These are phyloP conservation scores for Penaeus indicus DNA, from an alignment of 1,140 invertebrate species.

Conservation along the genomic window DNA sequence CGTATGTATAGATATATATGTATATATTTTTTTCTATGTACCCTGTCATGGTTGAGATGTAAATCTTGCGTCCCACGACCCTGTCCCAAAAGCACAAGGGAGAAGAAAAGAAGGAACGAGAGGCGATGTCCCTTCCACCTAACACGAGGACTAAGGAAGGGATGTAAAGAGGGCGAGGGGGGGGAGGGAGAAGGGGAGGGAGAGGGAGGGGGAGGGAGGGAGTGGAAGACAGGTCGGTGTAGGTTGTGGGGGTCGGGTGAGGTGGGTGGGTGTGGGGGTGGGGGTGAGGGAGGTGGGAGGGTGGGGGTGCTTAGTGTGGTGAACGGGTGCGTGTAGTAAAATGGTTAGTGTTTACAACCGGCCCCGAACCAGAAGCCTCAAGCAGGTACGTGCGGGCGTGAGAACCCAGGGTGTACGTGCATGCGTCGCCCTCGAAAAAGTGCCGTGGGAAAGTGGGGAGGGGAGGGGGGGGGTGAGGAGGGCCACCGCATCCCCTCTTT, in stretches of 20 bases:
- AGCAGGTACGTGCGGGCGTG: too few relatives aligned
- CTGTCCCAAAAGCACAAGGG: too few relatives aligned
- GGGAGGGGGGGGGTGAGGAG: too few relatives aligned
- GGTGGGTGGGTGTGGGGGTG: background rate
- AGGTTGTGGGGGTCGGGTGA: background rate
- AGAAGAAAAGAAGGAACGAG: too few relatives aligned
- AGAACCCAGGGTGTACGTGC: background rate
- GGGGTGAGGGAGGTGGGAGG: background rate
- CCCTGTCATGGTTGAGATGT: too few relatives aligned
- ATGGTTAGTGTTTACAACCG: too few relatives aligned
- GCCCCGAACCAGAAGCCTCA: too few relatives aligned
- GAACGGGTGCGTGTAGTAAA: constrained; percentile 2
- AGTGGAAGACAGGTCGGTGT: background rate
- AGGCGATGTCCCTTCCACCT: background rate
- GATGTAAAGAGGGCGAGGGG: background rate
- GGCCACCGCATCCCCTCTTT: background rate
- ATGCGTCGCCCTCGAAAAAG: background rate
- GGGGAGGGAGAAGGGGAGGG: background rate
- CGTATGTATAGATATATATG: too few relatives aligned
- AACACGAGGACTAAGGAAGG: background rate
- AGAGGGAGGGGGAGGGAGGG: background rate
- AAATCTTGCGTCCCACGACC: too few relatives aligned
- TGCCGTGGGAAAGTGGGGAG: too few relatives aligned
- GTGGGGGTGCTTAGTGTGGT: background rate
- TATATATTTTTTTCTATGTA: too few relatives aligned